These are phyloP conservation scores for Ochotona princeps DNA, from an alignment of 2,113 vertebrate genomes.

Conservation along the genomic window DNA sequence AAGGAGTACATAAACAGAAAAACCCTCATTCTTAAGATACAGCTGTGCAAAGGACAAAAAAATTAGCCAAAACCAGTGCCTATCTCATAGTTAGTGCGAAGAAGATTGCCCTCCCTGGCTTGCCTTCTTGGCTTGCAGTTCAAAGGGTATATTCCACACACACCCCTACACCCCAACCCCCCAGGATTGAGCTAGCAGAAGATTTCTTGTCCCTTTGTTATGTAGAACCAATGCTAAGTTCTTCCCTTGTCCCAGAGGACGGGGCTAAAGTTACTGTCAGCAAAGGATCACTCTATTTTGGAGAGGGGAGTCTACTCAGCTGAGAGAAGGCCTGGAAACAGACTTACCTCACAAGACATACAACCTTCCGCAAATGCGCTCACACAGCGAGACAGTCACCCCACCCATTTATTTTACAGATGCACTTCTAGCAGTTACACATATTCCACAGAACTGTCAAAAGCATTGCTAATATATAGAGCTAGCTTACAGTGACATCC, in stretches of 20 bases:
- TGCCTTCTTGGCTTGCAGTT: slow-evolving; percentile 27
- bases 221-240: slow-evolving; percentile 42
- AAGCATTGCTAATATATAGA: slow-evolving; percentile 46
- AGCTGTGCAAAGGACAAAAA: slow-evolving; percentile 7
- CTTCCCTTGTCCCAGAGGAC: not conserved
- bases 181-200: slow-evolving; percentile 10
- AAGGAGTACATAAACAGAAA: slow-evolving; percentile 27
- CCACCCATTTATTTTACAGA: slow-evolving; percentile 1
- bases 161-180: too few relatives aligned
- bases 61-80: not conserved
- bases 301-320: slow-evolving; percentile 17
- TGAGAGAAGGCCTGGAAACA: not conserved
- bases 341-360: not conserved
- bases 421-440: not conserved
- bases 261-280: slow-evolving; percentile 25
- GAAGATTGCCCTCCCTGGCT: not conserved
- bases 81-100: not conserved
- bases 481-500: slow-evolving; percentile 42
- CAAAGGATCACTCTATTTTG: slow-evolving; percentile 29
- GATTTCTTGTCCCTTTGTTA: slow-evolving; percentile 16
- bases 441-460: slow-evolving; percentile 19
- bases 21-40: not conserved
- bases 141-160: not conserved
- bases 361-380: not conserved
- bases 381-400: slow-evolving; percentile 13